Evolutionary conservation across 1,140 invertebrate genomes (phyloP).

Genomic region (Drosophila persimilis): DNA sequence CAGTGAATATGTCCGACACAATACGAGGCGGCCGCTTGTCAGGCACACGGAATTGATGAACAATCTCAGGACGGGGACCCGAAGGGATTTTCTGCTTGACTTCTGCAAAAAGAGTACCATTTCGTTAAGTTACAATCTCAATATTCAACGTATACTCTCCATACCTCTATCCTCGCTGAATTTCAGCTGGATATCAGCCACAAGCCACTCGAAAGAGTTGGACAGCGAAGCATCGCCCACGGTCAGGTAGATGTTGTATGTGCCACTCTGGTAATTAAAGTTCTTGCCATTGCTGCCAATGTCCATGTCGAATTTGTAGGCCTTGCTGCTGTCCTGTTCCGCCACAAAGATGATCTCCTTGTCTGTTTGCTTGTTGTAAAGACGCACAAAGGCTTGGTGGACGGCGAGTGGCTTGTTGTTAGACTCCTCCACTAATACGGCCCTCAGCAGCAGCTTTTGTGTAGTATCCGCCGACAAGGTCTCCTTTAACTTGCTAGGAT

Average conservation of each 20-base stretch:
- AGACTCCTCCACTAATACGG: constrained; percentile 90
- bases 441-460: constrained; percentile 94
- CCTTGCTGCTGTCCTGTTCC: constrained; percentile 91
- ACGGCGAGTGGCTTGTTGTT: constrained; percentile 87
- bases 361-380: constrained; percentile 87
- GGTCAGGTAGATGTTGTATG: constrained; percentile 93
- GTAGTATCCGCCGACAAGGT: constrained; percentile 92
- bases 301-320: constrained; percentile 96
- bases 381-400: constrained; percentile 96
- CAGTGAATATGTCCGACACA: constrained; percentile 96
- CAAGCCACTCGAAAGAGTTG: constrained; percentile 94
- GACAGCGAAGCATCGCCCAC: constrained; percentile 95
- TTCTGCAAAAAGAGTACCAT: constrained; percentile 26
- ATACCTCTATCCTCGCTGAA: constrained; percentile 84
- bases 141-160: not conserved
- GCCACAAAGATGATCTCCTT: constrained; percentile 97
- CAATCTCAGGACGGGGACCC: constrained; percentile 91
- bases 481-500: constrained; percentile 88
- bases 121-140: not conserved
- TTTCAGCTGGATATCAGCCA: constrained; percentile 91
- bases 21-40: constrained; percentile 94
- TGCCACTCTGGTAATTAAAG: constrained; percentile 90
- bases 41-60: constrained; percentile 95
- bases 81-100: constrained; percentile 74
- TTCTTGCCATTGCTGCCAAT: constrained; percentile 91